Base-by-base conservation (phyloP, 2,113 vertebrate genomes). In the Myiozetetes cayanensis region DNA sequence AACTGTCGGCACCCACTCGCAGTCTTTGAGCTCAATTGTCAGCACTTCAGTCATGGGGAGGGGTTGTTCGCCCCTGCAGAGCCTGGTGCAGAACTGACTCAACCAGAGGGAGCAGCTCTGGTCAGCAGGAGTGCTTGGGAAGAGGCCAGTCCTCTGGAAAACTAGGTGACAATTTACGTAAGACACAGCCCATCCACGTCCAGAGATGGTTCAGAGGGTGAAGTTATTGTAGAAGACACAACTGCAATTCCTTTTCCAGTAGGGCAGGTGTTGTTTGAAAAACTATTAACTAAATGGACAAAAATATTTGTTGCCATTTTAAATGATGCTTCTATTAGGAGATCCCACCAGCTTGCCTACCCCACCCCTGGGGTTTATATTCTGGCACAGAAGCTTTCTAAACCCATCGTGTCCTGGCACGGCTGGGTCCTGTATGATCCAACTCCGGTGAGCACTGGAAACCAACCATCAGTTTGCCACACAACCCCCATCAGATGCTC, bases 31-130 rank as follows among this genome's bases (percentile, higher is more conserved):
- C 72, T 62, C 75, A 58, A 13, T 2, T 72, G 27, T 23, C 85
- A 87, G 35, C 16, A 2, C 43, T 63, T 16, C 50, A 31, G 15
- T 41, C 28, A 1, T 3, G 33, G 35, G 44, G 21, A 81, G 37
- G 33, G 27, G 6, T 12, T 49, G 47, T 14, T 52, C 2, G 0
- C 14, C 63, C 15, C 71, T 6, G 0, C 0, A 10, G 66, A 49
- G 33, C 13, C 39, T 28, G 68, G 39, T 39, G 66, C 63, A 73
- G 23, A 62, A 22, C 47, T 55, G 39, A 33, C n/a, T 50, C 22
- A 33, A 28, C 15, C 4, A 3, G 58, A 33, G 27, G 85, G 31
- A 35, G 63, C 44, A 83, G 62, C 55, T 50, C 63, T 27, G 82
- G 46, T 55, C 63, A 50, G 47, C 90, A 67, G 61, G 25, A 56